phyloP scores from a whole-genome alignment of 2,888 invertebrate species.

The Ennomos fuscantarius region DNA sequence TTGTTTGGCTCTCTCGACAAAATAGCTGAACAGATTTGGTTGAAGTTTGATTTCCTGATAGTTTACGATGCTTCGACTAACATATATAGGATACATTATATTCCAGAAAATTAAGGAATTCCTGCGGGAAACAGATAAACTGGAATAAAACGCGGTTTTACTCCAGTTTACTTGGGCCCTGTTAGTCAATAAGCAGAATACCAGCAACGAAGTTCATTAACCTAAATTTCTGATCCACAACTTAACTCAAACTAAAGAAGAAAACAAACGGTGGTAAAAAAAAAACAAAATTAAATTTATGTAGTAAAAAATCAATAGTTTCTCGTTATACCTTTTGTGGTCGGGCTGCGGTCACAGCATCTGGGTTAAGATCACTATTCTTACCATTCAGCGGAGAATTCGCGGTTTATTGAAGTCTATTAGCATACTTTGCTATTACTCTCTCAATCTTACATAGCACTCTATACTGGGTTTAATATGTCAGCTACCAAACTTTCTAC shows the following conservation, averaged over 20 bases:
- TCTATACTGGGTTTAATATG: constrained; percentile 11
- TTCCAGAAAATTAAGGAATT: too few relatives aligned
- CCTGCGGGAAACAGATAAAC: too few relatives aligned
- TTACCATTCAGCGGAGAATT: constrained; percentile 46
- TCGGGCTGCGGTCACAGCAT: constrained; percentile 45
- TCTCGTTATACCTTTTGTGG: constrained; percentile 38
- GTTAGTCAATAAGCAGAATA: too few relatives aligned
- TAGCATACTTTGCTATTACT: constrained; percentile 34
- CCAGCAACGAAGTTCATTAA: background rate
- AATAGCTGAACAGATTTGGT: too few relatives aligned
- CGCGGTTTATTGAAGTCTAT: constrained; percentile 52
- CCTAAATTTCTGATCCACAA: constrained; percentile 7
- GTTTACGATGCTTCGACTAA: too few relatives aligned
- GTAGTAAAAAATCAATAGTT: constrained; percentile 28
- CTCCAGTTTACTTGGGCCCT: too few relatives aligned
- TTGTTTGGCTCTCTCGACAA: too few relatives aligned
- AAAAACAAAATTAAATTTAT: constrained; percentile 24
- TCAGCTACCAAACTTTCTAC: constrained; percentile 40
- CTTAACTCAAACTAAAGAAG: constrained; percentile 6
- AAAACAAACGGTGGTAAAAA: constrained; percentile 10
- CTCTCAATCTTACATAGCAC: constrained; percentile 26
- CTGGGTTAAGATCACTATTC: constrained; percentile 63
- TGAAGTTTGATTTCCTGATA: too few relatives aligned
- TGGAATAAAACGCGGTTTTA: too few relatives aligned
- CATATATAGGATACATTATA: too few relatives aligned